Evolutionary conservation across 2,888 invertebrate species (phyloP).

Genomic region (Mythimna vitellina): DNA sequence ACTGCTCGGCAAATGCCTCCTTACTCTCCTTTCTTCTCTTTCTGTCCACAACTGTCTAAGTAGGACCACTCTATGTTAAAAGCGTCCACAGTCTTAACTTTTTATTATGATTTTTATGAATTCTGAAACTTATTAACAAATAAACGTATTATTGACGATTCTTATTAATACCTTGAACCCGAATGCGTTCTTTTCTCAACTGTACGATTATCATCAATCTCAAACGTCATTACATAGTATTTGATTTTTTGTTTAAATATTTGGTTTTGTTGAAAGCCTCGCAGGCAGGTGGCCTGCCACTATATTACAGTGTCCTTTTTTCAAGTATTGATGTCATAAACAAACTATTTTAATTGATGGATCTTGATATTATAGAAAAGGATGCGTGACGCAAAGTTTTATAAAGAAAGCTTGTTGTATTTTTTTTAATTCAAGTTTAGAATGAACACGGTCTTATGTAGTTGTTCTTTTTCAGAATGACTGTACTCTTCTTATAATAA

Average conservation of each 20-base stretch:
- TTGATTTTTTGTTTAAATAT: slow-evolving; percentile 76
- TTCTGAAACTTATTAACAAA: too few species aligned
- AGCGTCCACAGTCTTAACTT: too few species aligned
- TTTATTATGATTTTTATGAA: too few species aligned
- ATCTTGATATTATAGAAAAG: slow-evolving; percentile 35
- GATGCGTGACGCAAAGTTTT: slow-evolving; percentile 38
- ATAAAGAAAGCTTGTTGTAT: background rate
- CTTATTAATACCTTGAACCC: too few species aligned
- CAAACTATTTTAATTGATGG: slow-evolving; percentile 63
- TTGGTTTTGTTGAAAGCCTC: slow-evolving; percentile 74
- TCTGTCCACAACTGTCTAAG: too few species aligned
- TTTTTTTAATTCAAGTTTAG: slow-evolving; percentile 7
- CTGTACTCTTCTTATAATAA: slow-evolving; percentile 17
- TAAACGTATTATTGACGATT: too few species aligned
- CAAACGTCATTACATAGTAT: slow-evolving; percentile 73
- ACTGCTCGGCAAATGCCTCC: too few species aligned
- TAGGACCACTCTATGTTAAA: too few species aligned
- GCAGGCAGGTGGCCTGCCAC: slow-evolving; percentile 69
- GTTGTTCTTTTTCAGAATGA: slow-evolving; percentile 13
- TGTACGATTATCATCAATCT: slow-evolving; percentile 75
- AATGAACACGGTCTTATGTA: background rate
- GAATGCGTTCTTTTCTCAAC: slow-evolving; percentile 25
- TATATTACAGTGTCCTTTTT: slow-evolving; percentile 48
- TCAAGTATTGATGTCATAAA: slow-evolving; percentile 60
- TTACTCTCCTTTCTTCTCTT: too few species aligned